Evolutionary conservation across 2,888 invertebrate species (phyloP), one percentile per base, ranked within the genome.

Genomic region (Nymphalis polychloros): DNA sequence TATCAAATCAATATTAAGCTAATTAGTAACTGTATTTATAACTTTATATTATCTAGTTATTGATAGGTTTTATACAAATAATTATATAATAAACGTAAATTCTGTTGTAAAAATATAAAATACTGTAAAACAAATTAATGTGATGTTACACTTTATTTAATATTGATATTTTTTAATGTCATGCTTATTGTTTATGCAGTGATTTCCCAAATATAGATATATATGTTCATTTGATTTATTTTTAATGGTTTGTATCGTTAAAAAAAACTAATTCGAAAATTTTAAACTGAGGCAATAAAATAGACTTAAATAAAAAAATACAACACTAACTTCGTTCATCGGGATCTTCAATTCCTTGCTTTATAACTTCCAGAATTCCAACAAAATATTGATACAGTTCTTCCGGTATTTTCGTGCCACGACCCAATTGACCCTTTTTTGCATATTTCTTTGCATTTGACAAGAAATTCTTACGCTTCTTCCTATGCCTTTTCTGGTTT

Each of bases 351-450:
- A 96, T 95, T 2, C 94, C 95, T 65, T 94, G 93, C 72, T 94
- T 94, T 82, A 95, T 94, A 0, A 94, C 90, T 79, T 97, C 96
- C 78, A 96, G 88, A 71, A 97, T 95, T 53, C 95, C 94, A 8
- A 97, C 93, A 80, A 96, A 96, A 83, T 97, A 97, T 76, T 95
- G 94, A 77, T 96, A 97, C 7, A 95, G 94, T 71, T 96, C 96
- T 8, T 94, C 93, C 46, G 96, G 94, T 63, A 97, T 93, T 77
- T 95, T 93, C 0, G 94, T 93, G 0, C 96, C 96, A 55, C 95
- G 93, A 0, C 96, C 96, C 84, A 93, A 94, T 78, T 94, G 94
- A 0, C 96, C 96, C 75, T 94, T 94, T 76, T 96, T 96, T 0
- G 94, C 96, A 81, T 96, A 96, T 78, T 96, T 96, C 79, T 95